Percentiles rank a stretch among this genome's conserved stretches.
Conservation (phyloP, 1,140 invertebrate species). For the Aphis gossypii region DNA sequence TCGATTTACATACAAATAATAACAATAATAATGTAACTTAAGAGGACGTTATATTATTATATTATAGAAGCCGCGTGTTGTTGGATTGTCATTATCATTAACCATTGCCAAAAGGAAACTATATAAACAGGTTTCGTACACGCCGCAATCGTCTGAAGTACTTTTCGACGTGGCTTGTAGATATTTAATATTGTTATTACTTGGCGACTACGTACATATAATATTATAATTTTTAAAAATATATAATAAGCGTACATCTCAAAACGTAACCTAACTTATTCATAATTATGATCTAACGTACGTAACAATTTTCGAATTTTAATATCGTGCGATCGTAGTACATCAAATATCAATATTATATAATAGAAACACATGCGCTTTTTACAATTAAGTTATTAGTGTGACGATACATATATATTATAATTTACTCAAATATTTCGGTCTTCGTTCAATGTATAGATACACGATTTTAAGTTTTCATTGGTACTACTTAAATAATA, state of each 20-base stretch:
- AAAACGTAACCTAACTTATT: not conserved
- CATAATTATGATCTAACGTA: not conserved
- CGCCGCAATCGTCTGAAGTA: no score
- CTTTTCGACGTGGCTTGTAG: not conserved
- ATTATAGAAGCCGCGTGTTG: not conserved
- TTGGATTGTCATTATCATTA: slow-evolving; percentile 15
- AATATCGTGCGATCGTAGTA: not conserved
- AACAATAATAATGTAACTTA: slow-evolving; percentile 28
- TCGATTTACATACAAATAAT: slow-evolving; percentile 32
- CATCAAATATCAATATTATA: not conserved
- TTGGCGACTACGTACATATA: not conserved
- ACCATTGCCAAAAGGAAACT: slow-evolving; percentile 9
- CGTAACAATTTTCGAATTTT: not conserved
- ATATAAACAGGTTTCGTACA: slow-evolving; percentile 16
- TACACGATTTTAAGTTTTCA: not conserved
- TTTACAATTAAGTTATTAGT: not conserved
- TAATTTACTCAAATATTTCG: not conserved
- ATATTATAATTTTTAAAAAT: not conserved
- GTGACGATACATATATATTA: not conserved
- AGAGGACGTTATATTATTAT: not conserved
- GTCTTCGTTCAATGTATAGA: not conserved
- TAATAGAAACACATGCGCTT: not conserved
- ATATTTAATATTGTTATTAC: not conserved
- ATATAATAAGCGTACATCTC: not conserved
- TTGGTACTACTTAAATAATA: not conserved